These are phyloP conservation scores for Nasua narica DNA, from an alignment of 2,797 vertebrate species.

Conservation along the genomic window DNA sequence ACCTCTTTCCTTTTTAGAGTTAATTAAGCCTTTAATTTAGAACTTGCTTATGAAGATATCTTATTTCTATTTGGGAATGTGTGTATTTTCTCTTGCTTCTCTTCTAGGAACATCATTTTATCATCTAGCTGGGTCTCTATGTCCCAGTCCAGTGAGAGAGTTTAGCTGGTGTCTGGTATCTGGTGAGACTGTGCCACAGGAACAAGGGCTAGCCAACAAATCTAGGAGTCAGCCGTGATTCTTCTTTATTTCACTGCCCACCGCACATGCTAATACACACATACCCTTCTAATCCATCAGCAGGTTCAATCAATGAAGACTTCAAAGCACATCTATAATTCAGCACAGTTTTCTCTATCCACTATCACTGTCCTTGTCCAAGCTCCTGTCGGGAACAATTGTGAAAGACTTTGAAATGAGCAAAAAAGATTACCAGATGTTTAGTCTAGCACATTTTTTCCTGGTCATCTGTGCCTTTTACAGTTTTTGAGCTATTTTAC, in stretches of 20 bases:
- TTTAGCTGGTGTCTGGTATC: not conserved
- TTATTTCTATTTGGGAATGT: not conserved
- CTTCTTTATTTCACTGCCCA: not conserved
- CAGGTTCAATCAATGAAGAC: not conserved
- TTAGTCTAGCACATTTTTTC: not conserved
- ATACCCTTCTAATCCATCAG: not conserved
- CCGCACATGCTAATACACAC: not conserved
- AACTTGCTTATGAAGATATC: not conserved
- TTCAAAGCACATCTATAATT: not conserved
- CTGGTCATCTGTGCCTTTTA: not conserved
- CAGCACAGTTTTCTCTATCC: not conserved
- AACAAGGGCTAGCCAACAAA: not conserved
- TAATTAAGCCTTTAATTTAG: not conserved
- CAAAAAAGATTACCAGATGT: not conserved
- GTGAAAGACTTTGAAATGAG: not conserved
- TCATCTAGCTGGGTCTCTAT: not conserved
- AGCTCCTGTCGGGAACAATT: not conserved
- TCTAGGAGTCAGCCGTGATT: not conserved
- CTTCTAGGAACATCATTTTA: not conserved
- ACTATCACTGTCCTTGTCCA: not conserved
- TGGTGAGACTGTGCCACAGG: not conserved
- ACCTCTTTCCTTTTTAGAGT: not conserved
- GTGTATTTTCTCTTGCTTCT: not conserved
- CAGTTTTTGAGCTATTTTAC: not conserved
- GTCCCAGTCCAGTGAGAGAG: not conserved